A percentile compares a stretch with the other conserved stretches of the same genome.
phyloP scores from a whole-genome alignment of 2,113 vertebrate species.

The Phainopepla nitens region DNA sequence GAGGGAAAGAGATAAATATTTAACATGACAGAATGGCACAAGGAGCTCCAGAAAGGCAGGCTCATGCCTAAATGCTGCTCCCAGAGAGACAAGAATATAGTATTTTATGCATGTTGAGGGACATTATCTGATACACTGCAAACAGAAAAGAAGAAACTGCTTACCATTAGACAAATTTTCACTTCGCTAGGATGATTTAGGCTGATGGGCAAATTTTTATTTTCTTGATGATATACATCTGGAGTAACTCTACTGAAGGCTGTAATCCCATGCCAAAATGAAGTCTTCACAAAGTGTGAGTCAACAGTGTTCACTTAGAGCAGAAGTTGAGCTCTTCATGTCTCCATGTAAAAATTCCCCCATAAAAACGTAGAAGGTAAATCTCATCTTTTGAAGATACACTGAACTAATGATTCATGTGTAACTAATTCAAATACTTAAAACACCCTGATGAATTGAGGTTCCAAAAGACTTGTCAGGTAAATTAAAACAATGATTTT shows the following conservation, averaged over 20 bases:
- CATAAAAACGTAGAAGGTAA: neutral
- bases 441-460: neutral
- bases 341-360: neutral
- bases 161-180: neutral
- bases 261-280: neutral
- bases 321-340: neutral
- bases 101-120: neutral
- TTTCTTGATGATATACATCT: neutral
- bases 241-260: neutral
- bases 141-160: neutral
- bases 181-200: neutral
- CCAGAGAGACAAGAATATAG: neutral
- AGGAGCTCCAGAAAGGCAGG: neutral
- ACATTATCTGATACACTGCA: neutral
- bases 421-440: neutral
- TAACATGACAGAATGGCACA: neutral
- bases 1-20: neutral
- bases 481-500: constrained; percentile 30
- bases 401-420: neutral
- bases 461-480: neutral
- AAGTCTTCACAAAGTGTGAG: neutral
- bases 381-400: neutral
- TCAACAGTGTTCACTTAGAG: neutral
- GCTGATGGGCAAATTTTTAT: neutral
- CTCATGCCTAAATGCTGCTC: neutral